Conservation (phyloP, 2,113 vertebrate species). For the Pagrus major region DNA sequence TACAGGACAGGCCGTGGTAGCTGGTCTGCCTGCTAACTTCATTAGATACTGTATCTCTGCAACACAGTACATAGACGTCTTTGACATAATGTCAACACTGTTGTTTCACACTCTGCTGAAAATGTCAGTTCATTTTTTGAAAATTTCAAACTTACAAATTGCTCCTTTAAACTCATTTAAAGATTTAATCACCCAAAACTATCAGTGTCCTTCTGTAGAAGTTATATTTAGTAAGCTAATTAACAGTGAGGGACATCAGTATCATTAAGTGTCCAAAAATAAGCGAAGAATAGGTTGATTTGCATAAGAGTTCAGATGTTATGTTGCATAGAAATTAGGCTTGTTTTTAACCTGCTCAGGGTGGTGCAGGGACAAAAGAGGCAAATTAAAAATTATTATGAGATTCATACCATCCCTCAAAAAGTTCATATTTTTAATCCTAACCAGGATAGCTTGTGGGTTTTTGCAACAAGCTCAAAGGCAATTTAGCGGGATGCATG, state of each 20-base stretch:
- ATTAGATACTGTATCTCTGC: too few relatives aligned
- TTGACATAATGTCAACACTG: too few relatives aligned
- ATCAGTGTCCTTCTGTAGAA: neutral
- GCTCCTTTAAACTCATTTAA: neutral
- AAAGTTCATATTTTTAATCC: neutral
- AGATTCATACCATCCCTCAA: neutral
- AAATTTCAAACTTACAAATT: too few relatives aligned
- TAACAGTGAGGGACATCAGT: neutral
- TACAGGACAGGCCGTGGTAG: too few relatives aligned
- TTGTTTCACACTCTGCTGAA: too few relatives aligned
- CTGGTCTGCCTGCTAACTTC: too few relatives aligned
- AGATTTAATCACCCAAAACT: neutral
- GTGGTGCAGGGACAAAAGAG: neutral
- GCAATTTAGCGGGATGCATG: neutral
- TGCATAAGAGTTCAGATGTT: neutral
- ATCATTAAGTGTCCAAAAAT: neutral
- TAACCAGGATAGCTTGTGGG: neutral
- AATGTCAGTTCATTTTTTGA: too few relatives aligned
- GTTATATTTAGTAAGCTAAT: neutral
- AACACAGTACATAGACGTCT: too few relatives aligned
- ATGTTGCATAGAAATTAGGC: neutral
- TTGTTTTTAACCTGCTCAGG: neutral
- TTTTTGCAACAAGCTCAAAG: neutral
- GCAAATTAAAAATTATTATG: neutral
- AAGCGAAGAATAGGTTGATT: neutral